Evolutionary conservation across 2,888 invertebrate genomes (phyloP).

Genomic region (Leucophenga maculata): DNA sequence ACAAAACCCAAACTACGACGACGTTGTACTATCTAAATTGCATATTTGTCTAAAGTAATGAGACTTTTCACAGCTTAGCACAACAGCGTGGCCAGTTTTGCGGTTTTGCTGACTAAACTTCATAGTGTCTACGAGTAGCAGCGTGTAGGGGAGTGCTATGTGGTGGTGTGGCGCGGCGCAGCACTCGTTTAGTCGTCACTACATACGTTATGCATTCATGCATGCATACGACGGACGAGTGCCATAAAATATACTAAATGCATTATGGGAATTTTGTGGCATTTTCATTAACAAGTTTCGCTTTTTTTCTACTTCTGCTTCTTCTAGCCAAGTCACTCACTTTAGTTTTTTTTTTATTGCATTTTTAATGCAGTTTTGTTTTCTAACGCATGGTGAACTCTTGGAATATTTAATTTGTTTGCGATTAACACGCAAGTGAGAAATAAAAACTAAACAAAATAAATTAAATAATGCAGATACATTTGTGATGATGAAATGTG

Average conservation of each 20-base stretch:
- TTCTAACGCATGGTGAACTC: too few species aligned
- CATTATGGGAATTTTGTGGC: conserved; percentile 67
- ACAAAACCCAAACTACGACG: conserved; percentile 21
- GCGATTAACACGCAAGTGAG: conserved; percentile 57
- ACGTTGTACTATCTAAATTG: conserved; percentile 49
- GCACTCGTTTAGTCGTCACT: conserved; percentile 9
- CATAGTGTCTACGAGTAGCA: not conserved
- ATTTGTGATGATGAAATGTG: too few species aligned
- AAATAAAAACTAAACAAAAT: conserved; percentile 29
- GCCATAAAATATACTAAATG: conserved; percentile 45
- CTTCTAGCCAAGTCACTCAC: not conserved
- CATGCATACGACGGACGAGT: conserved; percentile 47
- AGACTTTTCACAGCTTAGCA: conserved; percentile 63
- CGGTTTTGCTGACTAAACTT: conserved; percentile 6
- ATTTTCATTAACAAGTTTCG: conserved; percentile 63
- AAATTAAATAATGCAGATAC: conserved; percentile 4
- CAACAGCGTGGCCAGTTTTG: conserved; percentile 20
- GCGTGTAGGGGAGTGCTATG: not conserved
- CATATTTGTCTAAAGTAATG: conserved; percentile 67
- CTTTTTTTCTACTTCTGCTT: conserved; percentile 18
- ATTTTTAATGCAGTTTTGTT: conserved; percentile 15
- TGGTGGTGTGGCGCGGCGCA: conserved; percentile 44
- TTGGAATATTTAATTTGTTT: conserved; percentile 59
- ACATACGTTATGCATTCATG: conserved; percentile 41
- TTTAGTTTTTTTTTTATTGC: not conserved